Base-by-base conservation (phyloP, 1,140 invertebrate species). In the Heliothis virescens region DNA sequence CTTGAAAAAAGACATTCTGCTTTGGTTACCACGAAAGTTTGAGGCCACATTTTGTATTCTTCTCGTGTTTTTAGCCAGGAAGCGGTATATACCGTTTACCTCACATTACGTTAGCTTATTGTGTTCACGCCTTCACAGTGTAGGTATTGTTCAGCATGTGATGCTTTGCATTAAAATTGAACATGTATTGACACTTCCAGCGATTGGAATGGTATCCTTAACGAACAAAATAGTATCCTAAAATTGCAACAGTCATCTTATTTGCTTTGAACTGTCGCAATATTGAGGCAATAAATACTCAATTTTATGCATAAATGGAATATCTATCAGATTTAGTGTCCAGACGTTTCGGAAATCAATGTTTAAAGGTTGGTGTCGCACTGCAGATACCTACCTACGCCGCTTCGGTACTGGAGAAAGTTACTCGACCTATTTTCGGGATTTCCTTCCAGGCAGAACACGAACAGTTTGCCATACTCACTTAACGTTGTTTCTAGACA, bases 21-120 rank as follows among this genome's bases (percentile, higher is more conserved):
- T 71, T 82, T 73, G 34, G 16, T 72, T 74, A 47, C 62, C 26
- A 74, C 74, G 62, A 72, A 69, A 81, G 65, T 87, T 85, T 89
- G 79, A 86, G 84, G 79, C 71, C 85, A 80, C 81, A 86, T 79
- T 92, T 89, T 89, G 85, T 87, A 90, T 93, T 91, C 87, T 84
- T 48, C 77, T 84, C 88, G 82, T 83, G 85, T 77, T 80, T 75
- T 52, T 60, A 77, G 80, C 77, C 86, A 91, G 89, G 90, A 91
- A 91, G 81, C 83, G 78, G 83, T 86, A 81, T 86, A 81, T 86
- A 91, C 90, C 87, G 86, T 90, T 91, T 91, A 92, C 89, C 87
- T 90, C 82, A 89, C 85, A 87, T 93, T 90, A 88, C 87, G 85
- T 87, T 89, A 65, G 89, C 89, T 89, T 87, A 91, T 91, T 91